Base-by-base conservation (phyloP, 2,113 vertebrate species). In the Candoia aspera region DNA sequence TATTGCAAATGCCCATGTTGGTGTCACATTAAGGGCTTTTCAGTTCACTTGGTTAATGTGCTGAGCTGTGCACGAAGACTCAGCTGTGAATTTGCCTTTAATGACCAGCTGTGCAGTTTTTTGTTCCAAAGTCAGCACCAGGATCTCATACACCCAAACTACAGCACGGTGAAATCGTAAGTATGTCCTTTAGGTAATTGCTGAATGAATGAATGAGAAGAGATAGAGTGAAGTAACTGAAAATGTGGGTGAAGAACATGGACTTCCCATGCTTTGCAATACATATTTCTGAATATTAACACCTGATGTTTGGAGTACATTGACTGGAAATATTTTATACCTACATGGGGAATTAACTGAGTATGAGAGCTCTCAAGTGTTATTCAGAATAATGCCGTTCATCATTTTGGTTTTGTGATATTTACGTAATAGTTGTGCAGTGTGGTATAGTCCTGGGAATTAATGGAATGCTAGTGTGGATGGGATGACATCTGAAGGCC, bases 401-500 rank as follows among this genome's bases (percentile, higher is more conserved):
- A 29, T 73, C 37, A 53, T 42, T 8, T 29, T 57, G 92, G 86
- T 53, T 93, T 93, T 21, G 26, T 0, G 58, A 88, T 92, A 79
- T 0, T 73, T 3, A 3, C 90, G 90, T 0, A 0, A 87, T 49
- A 91, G 8, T 12, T 33, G 8, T 60, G 8, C 54, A 59, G 21
- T 79, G 84, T 60, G 93, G 73, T 24, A 12, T 68, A 88, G 0
- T 91, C 26, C 86, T 86, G 29, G 88, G 59, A 33, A 57, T 8
- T 58, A 33, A 37, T 73, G 49, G 68, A 19, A 88, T 26, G 0
- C 53, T 58, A 8, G 53, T 86, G 33, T 37, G 93, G 90, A 60
- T 92, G 26, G 33, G 89, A 37, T 92, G 37, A 86, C 59, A 83
- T 54, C 62, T 49, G 73, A 13, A 93, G 92, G 23, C 11, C 15